phyloP scores from a whole-genome alignment of 1,140 invertebrate genomes.

The Potamilus streckersoni region DNA sequence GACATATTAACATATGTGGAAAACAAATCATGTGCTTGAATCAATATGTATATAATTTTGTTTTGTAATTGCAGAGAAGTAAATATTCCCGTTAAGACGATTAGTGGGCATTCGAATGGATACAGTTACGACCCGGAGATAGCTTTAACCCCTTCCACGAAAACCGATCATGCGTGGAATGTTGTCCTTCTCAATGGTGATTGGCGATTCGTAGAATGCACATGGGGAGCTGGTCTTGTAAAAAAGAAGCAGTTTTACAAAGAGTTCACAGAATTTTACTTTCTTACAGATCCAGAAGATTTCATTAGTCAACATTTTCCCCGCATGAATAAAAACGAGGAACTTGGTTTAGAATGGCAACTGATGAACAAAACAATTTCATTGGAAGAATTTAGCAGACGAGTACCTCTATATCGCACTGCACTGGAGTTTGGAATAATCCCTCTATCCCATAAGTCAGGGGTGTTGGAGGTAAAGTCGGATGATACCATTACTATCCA shows the following conservation, averaged over 20 bases:
- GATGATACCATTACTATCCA: no score
- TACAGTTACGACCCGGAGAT: conserved; percentile 96
- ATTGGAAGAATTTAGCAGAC: conserved; percentile 19
- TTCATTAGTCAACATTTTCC: conserved; percentile 71
- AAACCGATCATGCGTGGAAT: conserved; percentile 57
- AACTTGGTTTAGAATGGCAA: conserved; percentile 35
- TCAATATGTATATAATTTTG: background rate
- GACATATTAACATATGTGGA: no score
- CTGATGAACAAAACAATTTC: conserved; percentile 26
- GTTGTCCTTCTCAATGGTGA: conserved; percentile 36
- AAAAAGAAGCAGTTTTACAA: conserved; percentile 34
- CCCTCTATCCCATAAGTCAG: no score
- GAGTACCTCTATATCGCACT: conserved; percentile 12
- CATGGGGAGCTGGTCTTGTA: conserved; percentile 67
- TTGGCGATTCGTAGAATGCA: conserved; percentile 61
- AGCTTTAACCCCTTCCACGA: conserved; percentile 93
- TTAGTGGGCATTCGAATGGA: conserved; percentile 90
- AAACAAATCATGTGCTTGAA: no score
- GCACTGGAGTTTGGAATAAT: conserved; percentile 1
- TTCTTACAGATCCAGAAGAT: conserved; percentile 70
- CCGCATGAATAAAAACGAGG: conserved; percentile 45
- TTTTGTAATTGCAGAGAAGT: conserved; percentile 20
- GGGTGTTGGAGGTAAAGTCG: no score
- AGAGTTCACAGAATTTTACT: conserved; percentile 58
- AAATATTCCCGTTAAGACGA: conserved; percentile 19